Percentiles rank a stretch among this genome's conserved stretches.
phyloP scores from a whole-genome alignment of 1,140 invertebrate species.

The Polyergus mexicanus region DNA sequence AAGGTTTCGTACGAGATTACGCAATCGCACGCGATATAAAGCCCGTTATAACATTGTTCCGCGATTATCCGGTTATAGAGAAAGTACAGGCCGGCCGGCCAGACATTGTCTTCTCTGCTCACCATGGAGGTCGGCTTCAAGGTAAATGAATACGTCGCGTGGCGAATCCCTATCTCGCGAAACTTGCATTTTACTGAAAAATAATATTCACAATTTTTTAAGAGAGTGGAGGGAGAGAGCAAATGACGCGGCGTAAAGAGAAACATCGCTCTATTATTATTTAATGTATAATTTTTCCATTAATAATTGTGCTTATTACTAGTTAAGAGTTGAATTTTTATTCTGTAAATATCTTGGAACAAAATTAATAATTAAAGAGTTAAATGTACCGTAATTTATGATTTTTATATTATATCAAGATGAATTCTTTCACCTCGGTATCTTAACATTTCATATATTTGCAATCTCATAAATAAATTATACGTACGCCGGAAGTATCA shows the following conservation, averaged over 20 bases:
- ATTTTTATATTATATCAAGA: constrained; percentile 9
- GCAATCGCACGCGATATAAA: constrained; percentile 59
- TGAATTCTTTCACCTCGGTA: neutral
- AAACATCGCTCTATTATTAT: neutral
- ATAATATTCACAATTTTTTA: neutral
- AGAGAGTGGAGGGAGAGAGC: neutral
- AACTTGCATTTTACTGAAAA: constrained; percentile 17
- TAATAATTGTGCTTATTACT: neutral
- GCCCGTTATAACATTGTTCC: constrained; percentile 58
- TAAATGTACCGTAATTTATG: constrained; percentile 1
- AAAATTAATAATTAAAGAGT: constrained; percentile 13
- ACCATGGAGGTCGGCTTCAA: constrained; percentile 52
- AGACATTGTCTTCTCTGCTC: constrained; percentile 60
- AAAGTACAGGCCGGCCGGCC: constrained; percentile 25
- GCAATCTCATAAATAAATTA: constrained; percentile 39
- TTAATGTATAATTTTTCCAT: neutral
- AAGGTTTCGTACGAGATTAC: constrained; percentile 68
- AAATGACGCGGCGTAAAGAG: neutral
- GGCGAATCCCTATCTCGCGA: neutral
- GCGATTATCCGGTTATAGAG: constrained; percentile 58
- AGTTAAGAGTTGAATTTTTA: neutral
- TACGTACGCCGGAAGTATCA: constrained; percentile 36
- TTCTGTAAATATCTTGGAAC: neutral
- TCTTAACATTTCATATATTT: constrained; percentile 1
- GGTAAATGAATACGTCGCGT: constrained; percentile 26